Percentiles rank a stretch among this genome's conserved stretches.
Evolutionary conservation across 2,113 vertebrate genomes (phyloP).

Genomic region (Agapornis roseicollis): DNA sequence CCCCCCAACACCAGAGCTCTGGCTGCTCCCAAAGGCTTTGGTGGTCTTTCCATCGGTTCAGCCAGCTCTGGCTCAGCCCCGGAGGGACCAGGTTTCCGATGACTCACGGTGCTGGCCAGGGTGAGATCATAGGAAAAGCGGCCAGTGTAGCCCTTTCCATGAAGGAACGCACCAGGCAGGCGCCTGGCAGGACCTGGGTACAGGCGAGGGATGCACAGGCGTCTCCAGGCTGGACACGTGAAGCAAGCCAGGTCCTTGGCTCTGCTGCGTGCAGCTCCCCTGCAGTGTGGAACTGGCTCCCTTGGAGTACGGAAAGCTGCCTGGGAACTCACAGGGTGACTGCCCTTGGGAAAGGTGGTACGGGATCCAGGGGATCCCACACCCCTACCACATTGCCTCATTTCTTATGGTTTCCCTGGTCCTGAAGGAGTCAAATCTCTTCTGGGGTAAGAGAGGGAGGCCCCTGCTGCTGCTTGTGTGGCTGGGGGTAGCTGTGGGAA

Average conservation of each 20-base stretch:
- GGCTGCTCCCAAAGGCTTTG: neutral
- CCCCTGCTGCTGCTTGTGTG: neutral
- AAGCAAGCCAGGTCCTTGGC: neutral
- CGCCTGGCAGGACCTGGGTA: neutral
- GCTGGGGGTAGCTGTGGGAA: neutral
- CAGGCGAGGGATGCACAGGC: neutral
- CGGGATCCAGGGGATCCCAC: no score
- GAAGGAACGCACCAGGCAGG: neutral
- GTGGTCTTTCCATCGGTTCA: neutral
- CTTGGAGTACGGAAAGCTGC: accelerated
- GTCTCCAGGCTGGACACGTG: neutral
- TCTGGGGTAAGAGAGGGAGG: neutral
- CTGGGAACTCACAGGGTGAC: accelerated
- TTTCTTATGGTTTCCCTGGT: neutral
- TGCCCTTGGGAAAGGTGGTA: neutral
- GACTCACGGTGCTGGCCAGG: neutral
- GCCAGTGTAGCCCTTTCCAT: neutral
- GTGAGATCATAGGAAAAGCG: neutral
- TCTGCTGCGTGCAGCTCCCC: neutral
- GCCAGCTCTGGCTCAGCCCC: neutral
- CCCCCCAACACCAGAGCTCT: no score
- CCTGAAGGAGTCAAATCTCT: neutral
- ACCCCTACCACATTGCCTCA: neutral
- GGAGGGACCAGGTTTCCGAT: neutral
- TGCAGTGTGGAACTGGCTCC: neutral